A percentile compares a stretch with the other conserved stretches of the same genome.
Conservation (phyloP, 2,113 vertebrate genomes). For the Alaudala cheleensis region DNA sequence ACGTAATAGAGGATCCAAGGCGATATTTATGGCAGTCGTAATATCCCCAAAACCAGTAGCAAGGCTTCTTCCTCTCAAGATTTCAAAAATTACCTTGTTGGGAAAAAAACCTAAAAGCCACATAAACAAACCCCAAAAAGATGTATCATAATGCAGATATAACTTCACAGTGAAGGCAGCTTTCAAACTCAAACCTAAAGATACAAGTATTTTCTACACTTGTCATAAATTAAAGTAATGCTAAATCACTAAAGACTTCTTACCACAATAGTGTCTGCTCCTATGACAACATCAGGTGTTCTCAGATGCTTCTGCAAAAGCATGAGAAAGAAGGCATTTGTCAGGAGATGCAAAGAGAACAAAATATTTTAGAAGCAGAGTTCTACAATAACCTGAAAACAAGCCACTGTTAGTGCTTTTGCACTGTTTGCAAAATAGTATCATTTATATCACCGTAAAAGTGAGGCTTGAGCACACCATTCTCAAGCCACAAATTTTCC, state of each 20-base stretch:
- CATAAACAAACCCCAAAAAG: neutral
- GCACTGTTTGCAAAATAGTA: neutral
- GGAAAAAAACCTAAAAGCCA: neutral
- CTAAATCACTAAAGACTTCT: conserved; percentile 35
- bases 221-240: neutral
- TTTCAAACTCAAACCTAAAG: neutral
- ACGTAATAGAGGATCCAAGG: neutral
- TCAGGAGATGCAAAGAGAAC: neutral
- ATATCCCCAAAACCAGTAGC: neutral
- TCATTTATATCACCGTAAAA: fast-evolving
- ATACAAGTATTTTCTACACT: neutral
- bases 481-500: neutral
- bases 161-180: neutral
- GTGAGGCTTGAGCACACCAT: neutral
- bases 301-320: conserved; percentile 86
- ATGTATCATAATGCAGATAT: neutral
- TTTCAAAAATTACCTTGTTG: neutral
- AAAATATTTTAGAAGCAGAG: neutral
- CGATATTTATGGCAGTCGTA: neutral
- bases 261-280: conserved; percentile 97
- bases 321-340: neutral
- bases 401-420: neutral
- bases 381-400: neutral
- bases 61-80: neutral
- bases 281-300: conserved; percentile 91